Base-by-base conservation (phyloP, 2,888 invertebrate genomes). In the Tipula lateralis region DNA sequence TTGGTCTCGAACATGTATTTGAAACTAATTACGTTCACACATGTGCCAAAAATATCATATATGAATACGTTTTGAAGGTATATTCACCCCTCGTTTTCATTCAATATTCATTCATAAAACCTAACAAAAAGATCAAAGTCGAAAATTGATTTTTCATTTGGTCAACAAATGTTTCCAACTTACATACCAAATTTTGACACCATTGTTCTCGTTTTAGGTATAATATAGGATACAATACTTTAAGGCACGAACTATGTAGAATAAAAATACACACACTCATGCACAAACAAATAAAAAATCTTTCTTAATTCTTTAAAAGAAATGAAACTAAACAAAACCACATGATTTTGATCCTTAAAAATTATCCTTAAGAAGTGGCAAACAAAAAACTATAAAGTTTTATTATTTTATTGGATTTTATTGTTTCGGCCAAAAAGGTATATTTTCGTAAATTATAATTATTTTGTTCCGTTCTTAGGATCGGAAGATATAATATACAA, bases 321-420 rank as follows among this genome's bases (percentile, higher is more conserved):
- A 36, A 50, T 16, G 44, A 16, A 16, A 50, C 24, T 24, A 66
- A 66, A 66, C 66, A 66, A 66, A 66, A 66, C 66, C 66, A 66
- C 66, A 66, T 66, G 66, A 66, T 66, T 66, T 66, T 66, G 66
- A 66, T 66, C 66, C 66, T 66, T 24, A 66, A 66, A 66, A 66
- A 66, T 66, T 66, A 66, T 66, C 66, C 24, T 66, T 66, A 66
- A 66, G 24, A 24, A 66, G 66, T 24, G 66, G 24, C 44, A n/a
- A 44, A 44, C 44, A 44, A 44, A n/a, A 44, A 44, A 44, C 44
- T 66, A 24, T 66, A 66, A 24, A 24, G 24, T 66, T 66, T 66
- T 66, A 66, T 66, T 50, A 50, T 50, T 50, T 50, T 50, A 50
- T 50, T 50, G 66, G 16, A n/a, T 44, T 44, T 44, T 44, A 44